Conservation (phyloP, 2,888 invertebrate genomes). For the Rhagium mordax region DNA sequence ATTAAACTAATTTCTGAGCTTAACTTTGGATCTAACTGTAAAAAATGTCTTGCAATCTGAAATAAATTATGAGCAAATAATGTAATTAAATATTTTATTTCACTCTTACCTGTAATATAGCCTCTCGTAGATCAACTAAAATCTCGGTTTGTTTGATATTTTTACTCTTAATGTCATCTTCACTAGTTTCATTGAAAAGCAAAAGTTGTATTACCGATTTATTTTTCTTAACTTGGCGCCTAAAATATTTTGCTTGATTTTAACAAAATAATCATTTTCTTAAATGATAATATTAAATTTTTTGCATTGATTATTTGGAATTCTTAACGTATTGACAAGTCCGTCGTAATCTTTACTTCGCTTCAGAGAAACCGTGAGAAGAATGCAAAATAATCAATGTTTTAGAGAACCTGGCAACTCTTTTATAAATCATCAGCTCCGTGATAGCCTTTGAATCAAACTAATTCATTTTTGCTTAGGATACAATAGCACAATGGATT, state of each 20-base stretch:
- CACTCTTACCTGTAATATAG: slow-evolving; percentile 84
- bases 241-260: slow-evolving; percentile 61
- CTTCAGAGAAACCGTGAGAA: too few species aligned
- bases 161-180: slow-evolving; percentile 92
- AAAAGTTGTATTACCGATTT: slow-evolving; percentile 93
- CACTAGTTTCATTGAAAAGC: slow-evolving; percentile 85
- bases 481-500: neutral
- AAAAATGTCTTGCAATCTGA: slow-evolving; percentile 90
- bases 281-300: too few species aligned
- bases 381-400: too few species aligned
- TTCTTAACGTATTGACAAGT: too few species aligned
- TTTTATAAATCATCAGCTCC: too few species aligned
- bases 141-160: slow-evolving; percentile 99
- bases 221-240: slow-evolving; percentile 90
- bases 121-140: slow-evolving; percentile 96
- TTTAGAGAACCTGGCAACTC: too few species aligned
- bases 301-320: too few species aligned
- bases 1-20: slow-evolving; percentile 84
- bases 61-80: slow-evolving; percentile 37
- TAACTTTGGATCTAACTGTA: slow-evolving; percentile 91
- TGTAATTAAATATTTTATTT: neutral
- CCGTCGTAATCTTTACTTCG: too few species aligned
- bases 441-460: too few species aligned
- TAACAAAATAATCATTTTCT: neutral
- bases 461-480: too few species aligned